Conservation (phyloP, 1,140 invertebrate genomes). For the Chelonus insularis region DNA sequence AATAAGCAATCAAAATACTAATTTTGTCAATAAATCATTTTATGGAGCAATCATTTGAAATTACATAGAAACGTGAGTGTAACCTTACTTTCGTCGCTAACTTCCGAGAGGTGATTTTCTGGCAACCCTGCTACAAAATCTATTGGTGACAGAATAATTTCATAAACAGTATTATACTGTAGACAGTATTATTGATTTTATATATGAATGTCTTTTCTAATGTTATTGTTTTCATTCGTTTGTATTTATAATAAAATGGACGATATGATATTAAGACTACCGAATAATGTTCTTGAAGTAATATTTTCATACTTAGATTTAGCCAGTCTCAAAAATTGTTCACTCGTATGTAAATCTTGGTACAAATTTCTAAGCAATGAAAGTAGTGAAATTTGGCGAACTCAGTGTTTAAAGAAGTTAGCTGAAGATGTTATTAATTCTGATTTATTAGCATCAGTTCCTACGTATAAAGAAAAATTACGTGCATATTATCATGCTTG, state of each 20-base stretch:
- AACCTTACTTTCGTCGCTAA: too few species aligned
- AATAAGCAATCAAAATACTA: too few species aligned
- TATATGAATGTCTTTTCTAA: too few species aligned
- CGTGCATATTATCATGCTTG: slow-evolving; percentile 94
- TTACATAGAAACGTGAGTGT: too few species aligned
- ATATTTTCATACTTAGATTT: slow-evolving; percentile 93
- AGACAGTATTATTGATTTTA: too few species aligned
- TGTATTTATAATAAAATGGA: slow-evolving; percentile 47
- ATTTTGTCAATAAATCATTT: too few species aligned
- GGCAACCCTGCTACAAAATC: too few species aligned
- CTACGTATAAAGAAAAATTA: slow-evolving; percentile 92
- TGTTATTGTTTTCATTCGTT: too few species aligned
- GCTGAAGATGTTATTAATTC: slow-evolving; percentile 91
- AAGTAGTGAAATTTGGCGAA: slow-evolving; percentile 94
- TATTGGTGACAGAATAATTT: too few species aligned
- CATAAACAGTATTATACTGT: too few species aligned
- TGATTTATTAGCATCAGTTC: slow-evolving; percentile 85
- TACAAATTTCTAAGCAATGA: slow-evolving; percentile 88
- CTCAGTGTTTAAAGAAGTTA: slow-evolving; percentile 85
- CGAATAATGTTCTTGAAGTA: slow-evolving; percentile 85
- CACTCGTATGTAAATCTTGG: slow-evolving; percentile 94
- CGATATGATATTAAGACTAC: slow-evolving; percentile 56
- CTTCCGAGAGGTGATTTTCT: too few species aligned
- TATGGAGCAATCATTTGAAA: too few species aligned
- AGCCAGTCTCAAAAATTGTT: slow-evolving; percentile 83